Percentiles rank a stretch among this genome's conserved stretches.
Conservation (phyloP, 2,888 invertebrate species). For the Lepetodrilus schrolli region DNA sequence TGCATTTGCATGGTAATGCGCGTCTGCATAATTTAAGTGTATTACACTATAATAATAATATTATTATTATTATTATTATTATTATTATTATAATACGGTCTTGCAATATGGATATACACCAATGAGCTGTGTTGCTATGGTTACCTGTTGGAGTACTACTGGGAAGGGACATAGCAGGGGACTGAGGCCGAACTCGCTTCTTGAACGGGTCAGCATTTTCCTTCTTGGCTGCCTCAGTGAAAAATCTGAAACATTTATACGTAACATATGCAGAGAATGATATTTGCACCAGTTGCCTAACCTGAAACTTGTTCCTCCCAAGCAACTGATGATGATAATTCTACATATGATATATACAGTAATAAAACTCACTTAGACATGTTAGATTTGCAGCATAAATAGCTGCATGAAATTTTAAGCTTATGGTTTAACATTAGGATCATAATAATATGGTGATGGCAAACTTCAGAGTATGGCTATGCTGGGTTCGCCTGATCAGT, state of each 20-base stretch:
- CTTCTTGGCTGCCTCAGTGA: slow-evolving; percentile 82
- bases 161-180: slow-evolving; percentile 62
- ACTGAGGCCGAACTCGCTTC: slow-evolving; percentile 56
- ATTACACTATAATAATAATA: no score
- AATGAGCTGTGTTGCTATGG: background rate
- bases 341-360: background rate
- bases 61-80: no score
- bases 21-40: no score
- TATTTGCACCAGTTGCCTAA: background rate
- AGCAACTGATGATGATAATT: background rate
- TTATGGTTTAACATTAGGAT: no score
- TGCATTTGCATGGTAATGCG: no score
- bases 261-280: background rate
- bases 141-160: slow-evolving; percentile 73
- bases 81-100: background rate
- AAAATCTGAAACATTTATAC: slow-evolving; percentile 77
- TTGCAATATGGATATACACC: no score
- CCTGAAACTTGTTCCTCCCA: background rate
- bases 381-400: background rate
- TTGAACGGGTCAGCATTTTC: slow-evolving; percentile 56
- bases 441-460: no score
- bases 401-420: no score
- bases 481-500: no score
- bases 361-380: background rate
- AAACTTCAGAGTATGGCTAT: no score